These are phyloP conservation scores for Drosophila persimilis DNA, from an alignment of 1,140 invertebrate genomes.

Conservation along the genomic window DNA sequence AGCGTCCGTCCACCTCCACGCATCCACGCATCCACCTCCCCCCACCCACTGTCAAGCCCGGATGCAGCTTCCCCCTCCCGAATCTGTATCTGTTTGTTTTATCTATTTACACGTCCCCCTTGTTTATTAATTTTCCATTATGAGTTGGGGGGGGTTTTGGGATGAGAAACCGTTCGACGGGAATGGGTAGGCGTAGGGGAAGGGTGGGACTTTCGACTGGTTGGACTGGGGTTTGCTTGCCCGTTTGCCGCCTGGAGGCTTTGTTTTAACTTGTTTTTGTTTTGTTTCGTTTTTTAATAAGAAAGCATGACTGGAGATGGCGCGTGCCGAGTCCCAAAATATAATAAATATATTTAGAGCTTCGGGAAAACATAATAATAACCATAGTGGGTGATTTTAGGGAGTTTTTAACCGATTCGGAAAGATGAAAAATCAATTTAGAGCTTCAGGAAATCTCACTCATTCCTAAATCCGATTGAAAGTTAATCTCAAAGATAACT, in stretches of 20 bases:
- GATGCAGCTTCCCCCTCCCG: constrained; percentile 37
- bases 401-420: no score
- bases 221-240: constrained; percentile 8
- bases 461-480: no score
- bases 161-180: constrained; percentile 1
- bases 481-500: no score
- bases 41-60: constrained; percentile 17
- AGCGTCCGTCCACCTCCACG: constrained; percentile 57
- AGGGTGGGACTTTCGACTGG: neutral
- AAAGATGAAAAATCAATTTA: no score
- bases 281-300: constrained; percentile 60
- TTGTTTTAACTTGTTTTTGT: constrained; percentile 56
- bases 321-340: constrained; percentile 21
- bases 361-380: neutral
- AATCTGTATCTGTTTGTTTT: constrained; percentile 49
- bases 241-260: constrained; percentile 39
- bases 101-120: constrained; percentile 62
- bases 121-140: constrained; percentile 76
- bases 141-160: constrained; percentile 56
- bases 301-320: constrained; percentile 34
- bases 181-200: neutral
- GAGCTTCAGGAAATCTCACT: no score
- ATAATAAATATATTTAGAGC: constrained; percentile 16
- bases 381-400: no score
- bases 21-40: no score